Evolutionary conservation across 2,888 invertebrate species (phyloP).

Genomic region (Cyrtodaria siliqua): DNA sequence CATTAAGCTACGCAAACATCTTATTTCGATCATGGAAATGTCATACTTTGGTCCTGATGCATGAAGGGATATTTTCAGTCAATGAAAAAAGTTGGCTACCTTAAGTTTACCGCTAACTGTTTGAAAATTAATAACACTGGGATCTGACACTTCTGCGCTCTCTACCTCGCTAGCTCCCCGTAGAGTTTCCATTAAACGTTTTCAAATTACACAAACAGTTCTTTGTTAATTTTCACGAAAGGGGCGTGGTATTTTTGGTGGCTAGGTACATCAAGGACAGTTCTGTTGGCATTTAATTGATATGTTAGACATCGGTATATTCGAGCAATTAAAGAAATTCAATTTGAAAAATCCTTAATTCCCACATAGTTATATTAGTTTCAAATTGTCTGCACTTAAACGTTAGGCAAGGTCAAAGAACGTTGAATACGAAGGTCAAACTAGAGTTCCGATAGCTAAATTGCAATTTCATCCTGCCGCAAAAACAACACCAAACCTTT

Average conservation of each 20-base stretch:
- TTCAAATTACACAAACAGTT: background rate
- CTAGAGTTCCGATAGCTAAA: too few species aligned
- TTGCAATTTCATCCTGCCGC: too few species aligned
- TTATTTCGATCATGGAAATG: too few species aligned
- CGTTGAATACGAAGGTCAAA: too few species aligned
- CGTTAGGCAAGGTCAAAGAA: too few species aligned
- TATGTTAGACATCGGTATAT: constrained; percentile 20
- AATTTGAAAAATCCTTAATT: background rate
- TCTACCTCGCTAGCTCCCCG: background rate
- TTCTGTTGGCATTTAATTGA: constrained; percentile 25
- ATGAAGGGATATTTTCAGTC: too few species aligned
- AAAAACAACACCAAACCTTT: too few species aligned
- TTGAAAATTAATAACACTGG: too few species aligned
- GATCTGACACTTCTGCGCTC: background rate
- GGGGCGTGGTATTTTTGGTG: background rate
- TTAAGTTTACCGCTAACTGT: too few species aligned
- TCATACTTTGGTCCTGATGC: too few species aligned
- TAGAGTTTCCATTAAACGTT: background rate
- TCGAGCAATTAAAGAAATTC: background rate
- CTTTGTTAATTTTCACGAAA: background rate
- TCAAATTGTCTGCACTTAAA: background rate
- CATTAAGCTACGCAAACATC: too few species aligned
- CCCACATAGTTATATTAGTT: background rate
- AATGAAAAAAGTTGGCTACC: too few species aligned
- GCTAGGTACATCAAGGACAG: background rate